Percentiles rank a stretch among this genome's conserved stretches.
phyloP scores from a whole-genome alignment of 1,140 invertebrate species.

The Drosophila ercepeae region DNA sequence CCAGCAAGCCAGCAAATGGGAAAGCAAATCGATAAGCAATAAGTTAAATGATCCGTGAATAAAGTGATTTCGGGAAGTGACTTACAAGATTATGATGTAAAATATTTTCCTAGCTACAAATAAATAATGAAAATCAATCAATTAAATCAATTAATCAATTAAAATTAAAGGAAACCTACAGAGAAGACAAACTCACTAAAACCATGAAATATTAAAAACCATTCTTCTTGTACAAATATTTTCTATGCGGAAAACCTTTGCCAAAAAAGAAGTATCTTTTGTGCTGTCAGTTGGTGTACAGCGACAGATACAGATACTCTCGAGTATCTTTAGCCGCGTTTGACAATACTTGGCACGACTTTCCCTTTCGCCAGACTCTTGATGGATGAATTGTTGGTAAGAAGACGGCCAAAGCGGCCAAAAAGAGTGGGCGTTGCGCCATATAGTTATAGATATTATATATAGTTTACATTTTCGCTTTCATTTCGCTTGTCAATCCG shows the following conservation, averaged over 20 bases:
- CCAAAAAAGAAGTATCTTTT: background rate
- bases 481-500: constrained; percentile 24
- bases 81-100: background rate
- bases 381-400: constrained; percentile 32
- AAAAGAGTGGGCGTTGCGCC: constrained; percentile 9
- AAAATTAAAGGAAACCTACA: no score
- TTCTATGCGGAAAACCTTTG: background rate
- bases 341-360: constrained; percentile 21
- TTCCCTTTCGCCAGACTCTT: background rate
- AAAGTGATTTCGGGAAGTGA: background rate
- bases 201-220: no score
- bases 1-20: constrained; percentile 4
- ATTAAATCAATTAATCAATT: no score
- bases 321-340: constrained; percentile 1
- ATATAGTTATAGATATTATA: constrained; percentile 5
- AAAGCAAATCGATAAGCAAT: constrained; percentile 30
- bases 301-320: background rate
- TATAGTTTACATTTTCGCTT: constrained; percentile 31
- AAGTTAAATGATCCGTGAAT: constrained; percentile 27
- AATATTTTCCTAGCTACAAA: background rate
- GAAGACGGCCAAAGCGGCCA: constrained; percentile 9
- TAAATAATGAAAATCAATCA: no score
- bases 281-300: background rate
- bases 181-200: no score
- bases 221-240: no score